Conservation (phyloP, 2,113 vertebrate species). For the Amblyornis subalaris region DNA sequence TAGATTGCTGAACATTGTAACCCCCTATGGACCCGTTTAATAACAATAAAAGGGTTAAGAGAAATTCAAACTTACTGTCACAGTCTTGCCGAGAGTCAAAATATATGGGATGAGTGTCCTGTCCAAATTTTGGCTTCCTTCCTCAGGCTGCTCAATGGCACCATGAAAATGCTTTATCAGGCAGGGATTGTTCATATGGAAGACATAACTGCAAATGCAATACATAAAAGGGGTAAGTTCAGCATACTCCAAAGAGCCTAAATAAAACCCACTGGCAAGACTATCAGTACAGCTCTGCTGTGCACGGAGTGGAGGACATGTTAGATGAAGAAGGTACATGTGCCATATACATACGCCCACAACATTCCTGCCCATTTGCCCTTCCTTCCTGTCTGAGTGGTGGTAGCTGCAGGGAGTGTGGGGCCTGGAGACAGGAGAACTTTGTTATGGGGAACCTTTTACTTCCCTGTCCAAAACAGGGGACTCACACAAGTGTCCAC, state of each 20-base stretch:
- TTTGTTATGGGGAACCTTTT: not conserved
- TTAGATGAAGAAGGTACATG: not conserved
- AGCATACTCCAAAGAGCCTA: not conserved
- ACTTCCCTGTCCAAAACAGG: not conserved
- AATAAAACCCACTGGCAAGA: not conserved
- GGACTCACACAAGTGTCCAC: not conserved
- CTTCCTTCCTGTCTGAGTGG: not conserved
- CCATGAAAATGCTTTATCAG: not conserved
- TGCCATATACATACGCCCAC: rapidly evolving
- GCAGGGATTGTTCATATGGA: not conserved
- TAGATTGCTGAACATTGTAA: not conserved
- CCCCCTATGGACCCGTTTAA: not conserved
- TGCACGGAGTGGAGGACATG: rapidly evolving
- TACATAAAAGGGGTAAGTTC: not conserved
- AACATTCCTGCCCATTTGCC: rapidly evolving
- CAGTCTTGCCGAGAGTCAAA: not conserved
- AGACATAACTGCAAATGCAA: not conserved
- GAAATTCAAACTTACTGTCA: not conserved
- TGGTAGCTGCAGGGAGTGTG: not conserved
- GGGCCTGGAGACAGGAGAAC: not conserved
- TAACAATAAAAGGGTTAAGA: not conserved
- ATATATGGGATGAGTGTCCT: not conserved
- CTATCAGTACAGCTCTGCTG: not conserved
- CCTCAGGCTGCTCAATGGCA: not conserved
- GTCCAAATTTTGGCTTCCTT: not conserved